Evolutionary conservation across 2,797 vertebrate genomes (phyloP).

Genomic region (Ctenopoma kingsleyae): DNA sequence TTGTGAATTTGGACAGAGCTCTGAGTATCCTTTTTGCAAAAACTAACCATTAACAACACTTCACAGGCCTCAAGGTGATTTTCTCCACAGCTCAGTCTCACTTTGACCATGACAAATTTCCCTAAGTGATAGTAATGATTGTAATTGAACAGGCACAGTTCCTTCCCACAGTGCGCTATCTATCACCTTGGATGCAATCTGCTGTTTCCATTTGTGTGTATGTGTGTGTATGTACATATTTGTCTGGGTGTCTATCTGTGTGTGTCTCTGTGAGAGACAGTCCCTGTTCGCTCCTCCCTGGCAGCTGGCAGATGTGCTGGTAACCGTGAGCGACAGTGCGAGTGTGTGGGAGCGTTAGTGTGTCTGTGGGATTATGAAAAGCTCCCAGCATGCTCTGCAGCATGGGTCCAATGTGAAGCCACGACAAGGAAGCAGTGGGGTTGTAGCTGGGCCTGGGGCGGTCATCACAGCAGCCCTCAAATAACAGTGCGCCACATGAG

Average conservation of each 20-base stretch:
- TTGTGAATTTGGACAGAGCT: slow-evolving; percentile 33
- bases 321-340: slow-evolving; percentile 58
- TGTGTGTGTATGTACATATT: slow-evolving; percentile 13
- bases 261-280: slow-evolving; percentile 42
- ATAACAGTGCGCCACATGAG: slow-evolving; percentile 21
- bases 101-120: slow-evolving; percentile 77
- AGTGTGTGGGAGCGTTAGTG: slow-evolving; percentile 36
- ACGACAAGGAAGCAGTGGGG: slow-evolving; percentile 6
- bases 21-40: slow-evolving; percentile 20
- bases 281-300: slow-evolving; percentile 57
- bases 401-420: slow-evolving; percentile 44
- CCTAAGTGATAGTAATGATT: slow-evolving; percentile 79
- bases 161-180: slow-evolving; percentile 69
- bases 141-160: slow-evolving; percentile 78
- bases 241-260: slow-evolving; percentile 11
- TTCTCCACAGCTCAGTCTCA: slow-evolving; percentile 50
- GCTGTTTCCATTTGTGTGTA: slow-evolving; percentile 49
- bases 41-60: slow-evolving; percentile 35
- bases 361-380: slow-evolving; percentile 66
- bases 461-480: slow-evolving; percentile 51
- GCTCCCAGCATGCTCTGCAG: slow-evolving; percentile 54
- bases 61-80: slow-evolving; percentile 71
- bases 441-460: slow-evolving; percentile 42
- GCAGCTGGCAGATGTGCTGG: slow-evolving; percentile 77
- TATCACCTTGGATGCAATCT: slow-evolving; percentile 80